phyloP scores from a whole-genome alignment of 2,888 invertebrate genomes.

The Neoitamus cyanurus region DNA sequence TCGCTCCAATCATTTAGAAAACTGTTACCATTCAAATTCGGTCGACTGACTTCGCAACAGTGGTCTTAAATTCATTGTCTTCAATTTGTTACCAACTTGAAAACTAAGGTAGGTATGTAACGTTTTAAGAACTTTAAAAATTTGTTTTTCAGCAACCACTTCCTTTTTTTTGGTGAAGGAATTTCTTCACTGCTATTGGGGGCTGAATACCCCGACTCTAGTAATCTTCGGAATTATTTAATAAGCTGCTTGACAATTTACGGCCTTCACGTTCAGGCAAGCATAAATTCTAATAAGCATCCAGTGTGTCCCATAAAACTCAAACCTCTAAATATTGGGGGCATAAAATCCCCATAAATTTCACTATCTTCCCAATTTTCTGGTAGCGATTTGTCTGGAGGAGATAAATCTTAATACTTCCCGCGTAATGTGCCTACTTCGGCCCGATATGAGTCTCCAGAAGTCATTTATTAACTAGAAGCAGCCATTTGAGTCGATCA shows the following conservation, averaged over 20 bases:
- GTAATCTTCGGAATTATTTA: not conserved
- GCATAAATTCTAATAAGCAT: not conserved
- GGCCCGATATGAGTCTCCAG: conserved; percentile 1
- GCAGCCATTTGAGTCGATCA: conserved; percentile 3
- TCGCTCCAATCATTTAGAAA: too few relatives aligned
- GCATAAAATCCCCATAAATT: not conserved
- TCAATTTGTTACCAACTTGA: too few relatives aligned
- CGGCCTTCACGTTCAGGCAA: not conserved
- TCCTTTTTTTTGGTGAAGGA: too few relatives aligned
- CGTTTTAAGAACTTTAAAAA: too few relatives aligned
- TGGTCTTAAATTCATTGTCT: too few relatives aligned
- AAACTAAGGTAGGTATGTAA: too few relatives aligned
- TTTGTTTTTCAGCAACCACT: too few relatives aligned
- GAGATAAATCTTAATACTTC: conserved; percentile 32
- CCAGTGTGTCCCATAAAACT: not conserved
- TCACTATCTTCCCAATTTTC: not conserved
- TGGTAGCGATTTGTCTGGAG: conserved; percentile 8
- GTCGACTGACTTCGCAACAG: too few relatives aligned
- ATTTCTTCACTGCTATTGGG: too few relatives aligned
- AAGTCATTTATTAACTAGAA: conserved; percentile 32
- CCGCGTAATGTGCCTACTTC: not conserved
- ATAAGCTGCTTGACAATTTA: not conserved
- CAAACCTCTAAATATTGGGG: not conserved
- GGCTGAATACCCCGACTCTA: too few relatives aligned
- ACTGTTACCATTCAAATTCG: too few relatives aligned